Evolutionary conservation across 2,113 vertebrate genomes (phyloP).

Genomic region (Fregata magnificens): DNA sequence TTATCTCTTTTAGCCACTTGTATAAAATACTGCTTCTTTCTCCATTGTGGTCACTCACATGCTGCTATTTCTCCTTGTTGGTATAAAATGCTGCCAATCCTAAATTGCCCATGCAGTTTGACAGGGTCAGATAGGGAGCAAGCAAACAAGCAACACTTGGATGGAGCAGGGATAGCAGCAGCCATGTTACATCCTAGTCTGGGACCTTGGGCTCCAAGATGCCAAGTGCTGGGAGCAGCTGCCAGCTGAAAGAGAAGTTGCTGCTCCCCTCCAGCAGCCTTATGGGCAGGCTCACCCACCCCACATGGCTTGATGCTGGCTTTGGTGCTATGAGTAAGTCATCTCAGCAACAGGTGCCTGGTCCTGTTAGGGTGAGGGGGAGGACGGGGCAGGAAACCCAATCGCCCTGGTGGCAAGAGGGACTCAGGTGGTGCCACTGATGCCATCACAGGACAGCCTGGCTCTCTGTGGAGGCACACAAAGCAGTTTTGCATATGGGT

Average conservation of each 20-base stretch:
- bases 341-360: not conserved
- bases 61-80: not conserved
- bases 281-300: not conserved
- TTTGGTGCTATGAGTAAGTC: not conserved
- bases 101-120: not conserved
- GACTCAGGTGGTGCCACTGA: not conserved
- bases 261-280: not conserved
- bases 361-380: not conserved
- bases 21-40: not conserved
- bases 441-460: not conserved
- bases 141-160: not conserved
- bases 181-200: not conserved
- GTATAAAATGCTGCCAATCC: not conserved
- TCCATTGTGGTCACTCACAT: accelerated
- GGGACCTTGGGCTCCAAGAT: not conserved
- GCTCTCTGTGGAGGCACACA: not conserved
- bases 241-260: not conserved
- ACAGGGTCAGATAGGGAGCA: not conserved
- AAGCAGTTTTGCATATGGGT: not conserved
- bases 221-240: not conserved
- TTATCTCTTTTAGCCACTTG: not conserved
- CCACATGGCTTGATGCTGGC: not conserved
- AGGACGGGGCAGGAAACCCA: not conserved
- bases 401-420: not conserved
- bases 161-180: not conserved